phyloP scores from a whole-genome alignment of 2,888 invertebrate genomes.

The Stenolophus ochropezus region DNA sequence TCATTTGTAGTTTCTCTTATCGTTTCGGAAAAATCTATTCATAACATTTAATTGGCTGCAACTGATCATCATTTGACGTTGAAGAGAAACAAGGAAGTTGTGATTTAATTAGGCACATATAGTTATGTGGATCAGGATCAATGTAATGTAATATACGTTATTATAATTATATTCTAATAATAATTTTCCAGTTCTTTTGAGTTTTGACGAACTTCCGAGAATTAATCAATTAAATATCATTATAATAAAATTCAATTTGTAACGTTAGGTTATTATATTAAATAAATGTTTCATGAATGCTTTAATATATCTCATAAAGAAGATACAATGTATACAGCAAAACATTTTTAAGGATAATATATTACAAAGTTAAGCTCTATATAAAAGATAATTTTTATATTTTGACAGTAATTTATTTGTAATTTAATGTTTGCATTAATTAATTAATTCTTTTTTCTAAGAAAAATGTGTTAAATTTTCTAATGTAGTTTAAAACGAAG shows the following conservation, averaged over 20 bases:
- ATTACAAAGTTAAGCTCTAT: no score
- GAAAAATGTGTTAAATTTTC: no score
- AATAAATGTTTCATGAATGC: no score
- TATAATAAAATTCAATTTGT: background rate
- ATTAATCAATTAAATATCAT: background rate
- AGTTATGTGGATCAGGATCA: background rate
- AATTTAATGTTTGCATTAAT: no score
- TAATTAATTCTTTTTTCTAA: no score
- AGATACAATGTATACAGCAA: no score
- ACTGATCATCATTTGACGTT: background rate
- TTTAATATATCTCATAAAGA: no score
- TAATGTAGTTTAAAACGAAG: no score
- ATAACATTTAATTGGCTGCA: slow-evolving; percentile 16
- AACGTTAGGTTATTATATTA: no score
- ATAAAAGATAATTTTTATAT: no score
- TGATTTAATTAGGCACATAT: background rate
- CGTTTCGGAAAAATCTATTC: slow-evolving; percentile 13
- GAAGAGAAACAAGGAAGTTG: slow-evolving; percentile 9
- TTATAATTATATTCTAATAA: background rate
- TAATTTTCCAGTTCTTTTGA: background rate
- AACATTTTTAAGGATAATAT: no score
- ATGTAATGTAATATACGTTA: background rate
- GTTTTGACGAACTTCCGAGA: background rate
- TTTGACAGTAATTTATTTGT: no score
- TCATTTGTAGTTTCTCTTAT: background rate